Conservation (phyloP, 2,888 invertebrate genomes). For the Bhutanitis thaidina region DNA sequence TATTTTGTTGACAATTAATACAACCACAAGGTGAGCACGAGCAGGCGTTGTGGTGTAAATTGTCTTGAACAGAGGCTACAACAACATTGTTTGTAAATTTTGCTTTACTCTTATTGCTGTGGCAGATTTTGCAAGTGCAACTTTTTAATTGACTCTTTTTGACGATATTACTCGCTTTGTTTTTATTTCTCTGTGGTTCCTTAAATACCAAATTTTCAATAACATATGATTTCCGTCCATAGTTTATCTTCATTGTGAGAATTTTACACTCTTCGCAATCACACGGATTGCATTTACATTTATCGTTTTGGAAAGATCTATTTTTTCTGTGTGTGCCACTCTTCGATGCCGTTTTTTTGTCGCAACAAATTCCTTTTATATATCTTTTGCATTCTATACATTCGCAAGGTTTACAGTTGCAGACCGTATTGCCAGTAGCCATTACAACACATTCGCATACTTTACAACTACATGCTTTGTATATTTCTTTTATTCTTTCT, state of each 20-base stretch:
- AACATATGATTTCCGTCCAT: neutral
- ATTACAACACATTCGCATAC: constrained; percentile 52
- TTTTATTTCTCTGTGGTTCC: constrained; percentile 30
- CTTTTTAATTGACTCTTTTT: constrained; percentile 25
- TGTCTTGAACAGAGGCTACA: constrained; percentile 37
- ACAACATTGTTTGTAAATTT: constrained; percentile 27
- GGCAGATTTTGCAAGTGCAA: constrained; percentile 43
- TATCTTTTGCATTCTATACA: constrained; percentile 20
- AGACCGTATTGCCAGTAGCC: constrained; percentile 20
- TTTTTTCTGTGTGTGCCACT: no score
- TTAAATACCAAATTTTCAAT: neutral
- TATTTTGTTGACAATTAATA: constrained; percentile 36
- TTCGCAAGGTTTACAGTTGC: constrained; percentile 24
- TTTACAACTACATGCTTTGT: constrained; percentile 60
- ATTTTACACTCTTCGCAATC: constrained; percentile 28
- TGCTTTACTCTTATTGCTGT: constrained; percentile 39
- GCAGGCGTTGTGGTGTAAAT: constrained; percentile 32
- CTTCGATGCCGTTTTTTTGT: neutral
- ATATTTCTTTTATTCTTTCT: constrained; percentile 50
- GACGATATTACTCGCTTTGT: constrained; percentile 37
- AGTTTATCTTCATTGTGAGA: constrained; percentile 7
- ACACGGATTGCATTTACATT: constrained; percentile 42
- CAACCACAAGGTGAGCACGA: constrained; percentile 54
- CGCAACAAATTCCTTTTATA: neutral
- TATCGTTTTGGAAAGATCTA: constrained; percentile 20